Conservation (phyloP, 1,140 invertebrate genomes). For the Scaptomyza hsui region DNA sequence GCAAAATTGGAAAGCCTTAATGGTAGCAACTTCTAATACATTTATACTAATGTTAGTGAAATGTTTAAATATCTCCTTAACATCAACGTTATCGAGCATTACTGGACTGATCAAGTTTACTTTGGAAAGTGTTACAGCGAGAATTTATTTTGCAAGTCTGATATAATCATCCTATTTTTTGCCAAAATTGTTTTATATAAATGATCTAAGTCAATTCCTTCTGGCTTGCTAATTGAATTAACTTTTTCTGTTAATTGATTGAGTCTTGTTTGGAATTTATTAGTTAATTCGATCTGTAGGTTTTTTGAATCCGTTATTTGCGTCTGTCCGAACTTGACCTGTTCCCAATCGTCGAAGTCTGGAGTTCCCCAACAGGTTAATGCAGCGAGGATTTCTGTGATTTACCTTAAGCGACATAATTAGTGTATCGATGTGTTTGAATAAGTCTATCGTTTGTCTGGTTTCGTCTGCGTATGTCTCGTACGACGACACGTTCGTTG, state of each 20-base stretch:
- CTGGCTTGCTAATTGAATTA: background rate
- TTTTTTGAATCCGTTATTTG: conserved; percentile 16
- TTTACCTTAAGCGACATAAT: conserved; percentile 6
- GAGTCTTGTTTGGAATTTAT: background rate
- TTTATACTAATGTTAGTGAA: too few species aligned
- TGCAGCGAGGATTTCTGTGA: conserved; percentile 6
- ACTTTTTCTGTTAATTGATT: background rate
- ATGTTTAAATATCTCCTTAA: too few species aligned
- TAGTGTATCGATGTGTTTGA: conserved; percentile 7
- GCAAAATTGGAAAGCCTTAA: background rate
- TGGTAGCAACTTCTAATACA: background rate
- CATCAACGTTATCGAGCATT: background rate
- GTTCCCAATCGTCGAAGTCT: background rate
- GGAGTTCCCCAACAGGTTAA: conserved; percentile 19
- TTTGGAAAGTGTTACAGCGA: background rate
- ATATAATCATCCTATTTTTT: background rate
- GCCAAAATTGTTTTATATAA: background rate
- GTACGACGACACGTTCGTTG: conserved; percentile 12
- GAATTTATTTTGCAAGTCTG: background rate
- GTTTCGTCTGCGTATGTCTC: conserved; percentile 19
- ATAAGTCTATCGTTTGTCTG: conserved; percentile 2
- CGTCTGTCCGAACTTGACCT: conserved; percentile 17
- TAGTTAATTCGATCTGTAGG: conserved; percentile 14
- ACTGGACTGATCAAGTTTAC: background rate
- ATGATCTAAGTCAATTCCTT: background rate